These are phyloP conservation scores for Pasiphila rectangulata DNA, from an alignment of 2,888 invertebrate genomes.

Conservation along the genomic window DNA sequence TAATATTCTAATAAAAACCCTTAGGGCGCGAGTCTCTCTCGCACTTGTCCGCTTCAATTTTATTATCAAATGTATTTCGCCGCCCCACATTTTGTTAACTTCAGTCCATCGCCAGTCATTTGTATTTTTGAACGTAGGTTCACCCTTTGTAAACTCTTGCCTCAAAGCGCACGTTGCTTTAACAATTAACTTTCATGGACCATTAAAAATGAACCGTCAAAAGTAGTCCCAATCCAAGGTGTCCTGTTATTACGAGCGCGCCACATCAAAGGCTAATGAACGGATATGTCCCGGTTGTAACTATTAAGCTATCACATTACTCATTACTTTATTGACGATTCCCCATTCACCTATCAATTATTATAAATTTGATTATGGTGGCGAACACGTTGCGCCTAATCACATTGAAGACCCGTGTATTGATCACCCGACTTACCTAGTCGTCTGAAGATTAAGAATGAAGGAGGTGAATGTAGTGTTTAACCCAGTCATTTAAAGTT, in stretches of 20 bases:
- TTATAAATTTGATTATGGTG: constrained; percentile 21
- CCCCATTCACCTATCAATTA: constrained; percentile 46
- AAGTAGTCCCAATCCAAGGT: constrained; percentile 50
- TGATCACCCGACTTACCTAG: no score
- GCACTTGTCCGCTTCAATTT: no score
- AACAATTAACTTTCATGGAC: constrained; percentile 29
- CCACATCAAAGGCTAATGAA: constrained; percentile 60
- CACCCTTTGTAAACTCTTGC: neutral
- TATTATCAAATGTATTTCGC: no score
- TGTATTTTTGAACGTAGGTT: neutral
- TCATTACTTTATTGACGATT: constrained; percentile 63
- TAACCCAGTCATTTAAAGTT: no score
- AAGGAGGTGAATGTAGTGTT: no score
- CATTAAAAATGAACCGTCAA: constrained; percentile 38
- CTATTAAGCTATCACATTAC: constrained; percentile 70
- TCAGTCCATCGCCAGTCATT: neutral
- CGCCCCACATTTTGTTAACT: neutral
- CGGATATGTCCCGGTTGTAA: constrained; percentile 57
- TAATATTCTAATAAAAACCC: no score
- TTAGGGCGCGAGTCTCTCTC: no score
- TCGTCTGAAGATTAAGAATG: no score
- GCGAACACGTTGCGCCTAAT: neutral
- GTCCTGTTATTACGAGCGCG: constrained; percentile 53
- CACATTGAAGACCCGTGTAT: no score
- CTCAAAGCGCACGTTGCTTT: constrained; percentile 17